Evolutionary conservation across 2,888 invertebrate species (phyloP), one percentile per base, ranked within the genome.

Genomic region (Anthophora plumipes): DNA sequence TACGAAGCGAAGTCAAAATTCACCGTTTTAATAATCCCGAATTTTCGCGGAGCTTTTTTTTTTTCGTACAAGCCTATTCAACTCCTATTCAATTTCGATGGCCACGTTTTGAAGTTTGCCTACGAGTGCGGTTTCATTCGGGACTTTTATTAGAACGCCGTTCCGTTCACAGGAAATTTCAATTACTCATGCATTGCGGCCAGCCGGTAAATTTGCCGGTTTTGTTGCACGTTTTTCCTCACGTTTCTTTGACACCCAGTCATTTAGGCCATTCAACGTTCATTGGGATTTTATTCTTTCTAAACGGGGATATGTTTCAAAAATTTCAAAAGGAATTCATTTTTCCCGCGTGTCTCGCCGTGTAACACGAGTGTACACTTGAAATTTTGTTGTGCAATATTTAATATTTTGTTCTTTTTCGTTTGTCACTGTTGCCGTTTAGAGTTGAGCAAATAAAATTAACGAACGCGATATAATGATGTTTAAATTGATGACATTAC

Each of bases 41-140:
- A 55, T 41, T 43, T 6, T 17, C 12, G 14, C 14, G 41, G 43
- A 43, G n/a, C n/a, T n/a, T n/a, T n/a, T n/a, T 55, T 67, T 55
- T 67, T 12, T 11, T 5, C 39, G n/a, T 17, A 43, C 25, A 41
- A 55, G 20, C 22, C n/a, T 9, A 55, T n/a, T n/a, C n/a, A n/a
- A n/a, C n/a, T n/a, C 17, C 41, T 25, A 25, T 67, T 55, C 67
- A 54, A 67, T 67, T 67, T 67, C 43, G 54, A 25, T 54, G 46
- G 31, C 46, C 1, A 46, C 46, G 37, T 67, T 55, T 55, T 31
- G 54, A 67, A 25, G 67, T 55, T 43, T 31, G 41, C 67, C 55
- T 41, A 12, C 9, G 54, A 41, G 22, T 20, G 50, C 25, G 50
- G 41, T 67, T 67, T n/a, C n/a, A 43, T 41, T 43, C 41, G 43